A percentile compares a stretch with the other conserved stretches of the same genome.
Evolutionary conservation across 64 coral and sea anemone genomes (phyloP).

Genomic region (Stylophora pistillata): DNA sequence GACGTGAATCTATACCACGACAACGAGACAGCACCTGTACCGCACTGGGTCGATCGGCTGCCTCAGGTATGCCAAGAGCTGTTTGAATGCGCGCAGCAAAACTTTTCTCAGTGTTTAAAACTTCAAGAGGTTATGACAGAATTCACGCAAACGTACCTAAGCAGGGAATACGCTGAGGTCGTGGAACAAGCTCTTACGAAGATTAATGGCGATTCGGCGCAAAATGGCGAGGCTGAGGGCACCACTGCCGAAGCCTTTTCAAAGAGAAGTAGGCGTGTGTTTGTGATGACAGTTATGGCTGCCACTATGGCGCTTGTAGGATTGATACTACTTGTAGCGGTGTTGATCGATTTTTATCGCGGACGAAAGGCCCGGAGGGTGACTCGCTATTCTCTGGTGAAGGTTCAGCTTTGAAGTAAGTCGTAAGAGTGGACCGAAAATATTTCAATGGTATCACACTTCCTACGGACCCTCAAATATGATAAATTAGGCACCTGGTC

Average conservation of each 20-base stretch:
- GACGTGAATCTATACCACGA: conserved; percentile 15
- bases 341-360: neutral
- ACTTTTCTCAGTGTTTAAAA: neutral
- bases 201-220: conserved; percentile 2
- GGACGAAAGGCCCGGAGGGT: neutral
- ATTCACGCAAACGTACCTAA: conserved; percentile 33
- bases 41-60: conserved; percentile 13
- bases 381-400: too few species aligned
- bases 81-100: conserved; percentile 9
- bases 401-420: too few species aligned
- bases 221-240: neutral
- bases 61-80: conserved; percentile 27
- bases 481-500: too few species aligned
- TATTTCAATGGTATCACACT: too few species aligned
- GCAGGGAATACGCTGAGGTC: conserved; percentile 2
- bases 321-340: neutral
- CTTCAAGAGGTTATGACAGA: neutral
- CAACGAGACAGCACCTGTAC: conserved; percentile 10
- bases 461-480: too few species aligned
- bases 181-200: conserved; percentile 23
- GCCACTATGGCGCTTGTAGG: neutral
- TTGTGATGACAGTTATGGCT: neutral
- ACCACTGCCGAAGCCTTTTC: neutral
- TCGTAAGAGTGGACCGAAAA: too few species aligned
- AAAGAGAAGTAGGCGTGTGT: neutral